These are phyloP conservation scores for Thalassoma bifasciatum DNA, from an alignment of 2,113 vertebrate genomes.

Conservation along the genomic window DNA sequence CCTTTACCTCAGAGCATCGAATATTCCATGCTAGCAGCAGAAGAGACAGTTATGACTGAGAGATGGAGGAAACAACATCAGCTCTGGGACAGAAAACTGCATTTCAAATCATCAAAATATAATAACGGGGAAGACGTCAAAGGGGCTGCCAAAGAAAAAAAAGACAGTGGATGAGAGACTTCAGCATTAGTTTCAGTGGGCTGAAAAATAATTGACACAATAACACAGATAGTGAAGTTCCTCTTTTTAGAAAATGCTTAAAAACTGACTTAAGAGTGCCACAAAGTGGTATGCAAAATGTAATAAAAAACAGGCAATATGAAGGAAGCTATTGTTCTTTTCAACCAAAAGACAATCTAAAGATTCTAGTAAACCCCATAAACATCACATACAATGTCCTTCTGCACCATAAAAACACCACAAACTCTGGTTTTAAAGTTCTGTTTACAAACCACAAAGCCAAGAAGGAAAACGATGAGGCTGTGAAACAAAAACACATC, in stretches of 20 bases:
- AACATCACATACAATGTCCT: too few species aligned
- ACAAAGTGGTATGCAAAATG: too few species aligned
- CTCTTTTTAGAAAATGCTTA: not conserved
- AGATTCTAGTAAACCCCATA: too few species aligned
- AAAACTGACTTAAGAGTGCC: not conserved
- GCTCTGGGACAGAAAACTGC: conserved; percentile 30
- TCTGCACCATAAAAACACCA: too few species aligned
- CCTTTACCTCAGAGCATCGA: conserved; percentile 75
- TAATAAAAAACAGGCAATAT: too few species aligned
- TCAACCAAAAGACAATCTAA: too few species aligned
- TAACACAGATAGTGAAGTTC: not conserved
- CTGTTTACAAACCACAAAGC: too few species aligned
- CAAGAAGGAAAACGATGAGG: too few species aligned
- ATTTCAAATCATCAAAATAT: conserved; percentile 1
- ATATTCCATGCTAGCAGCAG: conserved; percentile 70
- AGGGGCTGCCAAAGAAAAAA: not conserved
- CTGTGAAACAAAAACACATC: too few species aligned
- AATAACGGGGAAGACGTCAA: not conserved
- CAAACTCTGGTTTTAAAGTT: too few species aligned
- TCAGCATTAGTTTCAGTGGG: conserved; percentile 26
- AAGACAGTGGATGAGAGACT: conserved; percentile 4
- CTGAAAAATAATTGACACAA: conserved; percentile 38
- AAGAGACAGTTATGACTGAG: conserved; percentile 68
- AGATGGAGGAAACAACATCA: conserved; percentile 25
- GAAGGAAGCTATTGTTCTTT: too few species aligned